Percentiles rank a stretch among this genome's conserved stretches.
Evolutionary conservation across 2,888 invertebrate genomes (phyloP).

Genomic region (Nymphalis urticae): DNA sequence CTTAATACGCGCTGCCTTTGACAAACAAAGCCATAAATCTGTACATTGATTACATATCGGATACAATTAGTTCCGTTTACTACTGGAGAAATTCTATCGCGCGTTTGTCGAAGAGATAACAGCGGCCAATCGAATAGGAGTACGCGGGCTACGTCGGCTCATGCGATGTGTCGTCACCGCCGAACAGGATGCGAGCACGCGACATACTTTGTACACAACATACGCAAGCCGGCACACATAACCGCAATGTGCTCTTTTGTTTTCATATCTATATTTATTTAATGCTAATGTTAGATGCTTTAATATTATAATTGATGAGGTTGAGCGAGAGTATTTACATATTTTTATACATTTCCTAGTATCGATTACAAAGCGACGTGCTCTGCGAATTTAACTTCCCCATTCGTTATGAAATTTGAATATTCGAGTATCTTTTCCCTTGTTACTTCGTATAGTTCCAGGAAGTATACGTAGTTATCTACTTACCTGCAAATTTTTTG

Average conservation of each 20-base stretch:
- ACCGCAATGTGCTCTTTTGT: slow-evolving; percentile 30
- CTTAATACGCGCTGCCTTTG: slow-evolving; percentile 9
- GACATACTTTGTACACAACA: slow-evolving; percentile 53
- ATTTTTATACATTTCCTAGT: no score
- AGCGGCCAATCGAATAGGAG: slow-evolving; percentile 68
- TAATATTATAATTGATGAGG: slow-evolving; percentile 5
- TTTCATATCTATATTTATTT: slow-evolving; percentile 29
- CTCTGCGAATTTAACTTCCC: no score
- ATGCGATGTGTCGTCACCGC: slow-evolving; percentile 70
- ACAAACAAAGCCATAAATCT: slow-evolving; percentile 40
- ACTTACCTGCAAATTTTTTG: no score
- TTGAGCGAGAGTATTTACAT: background rate
- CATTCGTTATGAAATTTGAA: no score
- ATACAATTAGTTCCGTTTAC: slow-evolving; percentile 68
- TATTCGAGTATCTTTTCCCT: no score
- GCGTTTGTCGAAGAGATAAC: slow-evolving; percentile 68
- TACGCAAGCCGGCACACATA: slow-evolving; percentile 24
- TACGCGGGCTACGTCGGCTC: slow-evolving; percentile 67
- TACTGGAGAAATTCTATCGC: slow-evolving; percentile 75
- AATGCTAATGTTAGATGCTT: slow-evolving; percentile 8
- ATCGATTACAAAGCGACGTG: no score
- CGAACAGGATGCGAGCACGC: slow-evolving; percentile 75
- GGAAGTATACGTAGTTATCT: background rate
- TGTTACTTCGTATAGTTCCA: background rate
- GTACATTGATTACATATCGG: slow-evolving; percentile 47